Base-by-base conservation (phyloP, 1,140 invertebrate genomes). In the Lethocerus indicus region DNA sequence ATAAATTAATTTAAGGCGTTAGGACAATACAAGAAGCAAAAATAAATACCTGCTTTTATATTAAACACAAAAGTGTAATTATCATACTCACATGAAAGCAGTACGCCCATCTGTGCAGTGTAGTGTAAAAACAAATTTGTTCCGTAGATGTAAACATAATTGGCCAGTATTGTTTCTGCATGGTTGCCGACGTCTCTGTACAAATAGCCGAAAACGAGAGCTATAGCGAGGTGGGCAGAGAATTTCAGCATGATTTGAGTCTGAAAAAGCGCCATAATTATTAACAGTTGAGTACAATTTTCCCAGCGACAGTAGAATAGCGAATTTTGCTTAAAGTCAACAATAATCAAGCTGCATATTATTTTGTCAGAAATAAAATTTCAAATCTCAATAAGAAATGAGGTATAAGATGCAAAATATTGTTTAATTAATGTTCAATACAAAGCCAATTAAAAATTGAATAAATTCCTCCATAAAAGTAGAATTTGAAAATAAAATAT, bases 31-130 rank as follows among this genome's bases (percentile, higher is more conserved):
- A n/a, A n/a, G n/a, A n/a, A n/a, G n/a, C n/a, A n/a, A n/a, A n/a
- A n/a, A n/a, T n/a, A n/a, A n/a, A n/a, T n/a, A n/a, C n/a, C n/a
- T n/a, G n/a, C n/a, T n/a, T n/a, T n/a, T n/a, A n/a, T n/a, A n/a
- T n/a, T n/a, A n/a, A n/a, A n/a, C n/a, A n/a, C n/a, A n/a, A n/a
- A n/a, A n/a, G 14, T 21, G 23, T 39, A 39, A 5, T n/a, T 20
- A 42, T 50, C 47, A 51, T 62, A 82, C 85, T 88, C 73, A 92
- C 89, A 94, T 47, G 87, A 86, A 53, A 94, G 67, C 37, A 89
- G 86, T n/a, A 92, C 91, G 3, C 89, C 86, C 89, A 94, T 94
- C 67, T 93, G 85, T 43, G 89, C 87, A 9, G 89, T 91, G 60
- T 94, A 94, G 52, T 94, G 86, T 16, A 93, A 72, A 48, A 95